Base-by-base conservation (phyloP, 2,113 vertebrate species). In the Ptilonorhynchus violaceus region DNA sequence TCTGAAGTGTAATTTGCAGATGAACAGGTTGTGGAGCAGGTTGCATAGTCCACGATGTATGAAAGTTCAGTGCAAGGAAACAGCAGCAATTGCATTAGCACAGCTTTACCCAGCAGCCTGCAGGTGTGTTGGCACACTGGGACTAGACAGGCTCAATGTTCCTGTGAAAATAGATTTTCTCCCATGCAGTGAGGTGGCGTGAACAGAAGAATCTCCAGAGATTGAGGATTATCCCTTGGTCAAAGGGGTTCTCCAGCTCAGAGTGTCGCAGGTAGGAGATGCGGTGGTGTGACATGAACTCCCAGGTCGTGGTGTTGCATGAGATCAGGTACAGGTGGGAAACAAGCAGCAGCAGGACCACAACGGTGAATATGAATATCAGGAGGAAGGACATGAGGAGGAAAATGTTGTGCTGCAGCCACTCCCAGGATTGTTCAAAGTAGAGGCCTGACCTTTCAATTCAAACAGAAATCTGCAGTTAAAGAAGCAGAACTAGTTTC, bases 241-340 rank as follows among this genome's bases (percentile, higher is more conserved):
- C 99, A 6, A 99, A 99, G 22, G 99, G 99, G 96, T 99, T 99
- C 92, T 99, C 97, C 2, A 95, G 33, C 14, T 98, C 98, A 0
- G 98, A 98, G 95, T 99, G 98, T 18, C 97, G 98, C 97, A 99
- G 98, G 98, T 99, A 99, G 96, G 99, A 98, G 74, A 99, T 99
- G 93, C 99, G 98, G 85, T 99, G 99, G 19, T 98, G 98, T 0
- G 99, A 99, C 98, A 99, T 99, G 98, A 99, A 99, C 93, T 99
- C 99, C 99, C 99, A 99, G n/a, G 99, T 99, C 67, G 99, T 99
- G 72, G 98, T 98, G 97, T 99, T 99, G 94, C 98, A 98, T 3
- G 99, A 99, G 66, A 99, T 98, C 96, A 99, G 98, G 96, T 99
- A 99, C 60, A 99, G 98, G 84, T 99, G 99, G 0, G 98, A 99